Evolutionary conservation across 1,140 invertebrate genomes (phyloP).

Genomic region (Dreissena polymorpha): DNA sequence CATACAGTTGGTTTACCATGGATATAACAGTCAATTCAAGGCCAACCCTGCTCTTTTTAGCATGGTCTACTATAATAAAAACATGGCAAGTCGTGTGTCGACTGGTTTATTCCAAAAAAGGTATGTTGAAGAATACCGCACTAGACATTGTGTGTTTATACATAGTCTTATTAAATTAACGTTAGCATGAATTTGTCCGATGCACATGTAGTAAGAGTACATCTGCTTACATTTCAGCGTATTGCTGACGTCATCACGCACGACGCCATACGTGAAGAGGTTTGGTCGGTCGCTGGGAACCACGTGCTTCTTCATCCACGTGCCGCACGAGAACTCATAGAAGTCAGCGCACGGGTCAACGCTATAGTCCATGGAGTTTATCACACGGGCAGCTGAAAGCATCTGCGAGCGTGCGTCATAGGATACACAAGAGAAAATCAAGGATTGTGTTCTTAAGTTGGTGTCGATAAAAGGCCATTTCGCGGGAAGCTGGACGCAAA

Average conservation of each 20-base stretch:
- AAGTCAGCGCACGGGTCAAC: constrained; percentile 96
- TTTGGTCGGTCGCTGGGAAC: constrained; percentile 61
- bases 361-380: constrained; percentile 77
- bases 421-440: neutral
- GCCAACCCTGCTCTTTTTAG: too few species aligned
- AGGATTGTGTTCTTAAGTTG: too few species aligned
- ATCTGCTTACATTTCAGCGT: constrained; percentile 48
- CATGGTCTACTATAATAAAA: too few species aligned
- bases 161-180: too few species aligned
- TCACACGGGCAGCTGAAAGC: constrained; percentile 57
- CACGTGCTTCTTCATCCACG: constrained; percentile 59
- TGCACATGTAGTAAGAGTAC: too few species aligned
- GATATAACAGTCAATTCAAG: too few species aligned
- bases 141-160: too few species aligned
- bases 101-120: too few species aligned
- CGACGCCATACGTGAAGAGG: constrained; percentile 37
- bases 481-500: neutral
- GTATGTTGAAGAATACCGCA: too few species aligned
- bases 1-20: too few species aligned
- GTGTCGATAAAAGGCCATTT: neutral
- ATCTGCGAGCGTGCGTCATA: neutral
- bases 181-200: too few species aligned
- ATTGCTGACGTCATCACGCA: constrained; percentile 33
- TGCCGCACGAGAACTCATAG: constrained; percentile 93
- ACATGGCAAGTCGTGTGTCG: too few species aligned